Percentiles rank a stretch among this genome's conserved stretches.
These are phyloP conservation scores for Hydraecia micacea DNA, from an alignment of 2,888 invertebrate species.

Conservation along the genomic window DNA sequence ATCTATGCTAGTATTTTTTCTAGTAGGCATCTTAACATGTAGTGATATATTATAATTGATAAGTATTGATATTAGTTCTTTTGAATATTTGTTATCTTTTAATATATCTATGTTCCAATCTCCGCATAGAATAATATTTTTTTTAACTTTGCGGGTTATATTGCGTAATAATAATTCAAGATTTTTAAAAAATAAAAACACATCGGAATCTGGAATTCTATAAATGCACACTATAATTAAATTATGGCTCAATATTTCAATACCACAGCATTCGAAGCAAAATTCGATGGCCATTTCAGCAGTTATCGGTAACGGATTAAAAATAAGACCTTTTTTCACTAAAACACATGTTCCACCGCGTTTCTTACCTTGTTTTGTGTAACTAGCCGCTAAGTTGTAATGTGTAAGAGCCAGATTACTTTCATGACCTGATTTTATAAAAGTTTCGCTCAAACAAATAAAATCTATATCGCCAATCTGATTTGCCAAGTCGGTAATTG, in stretches of 20 bases:
- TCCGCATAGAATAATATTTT: not conserved
- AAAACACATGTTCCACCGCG: not conserved
- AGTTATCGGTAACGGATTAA: not conserved
- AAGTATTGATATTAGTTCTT: not conserved
- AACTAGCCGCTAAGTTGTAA: slow-evolving; percentile 7
- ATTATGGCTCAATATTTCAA: not conserved
- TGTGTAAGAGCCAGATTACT: slow-evolving; percentile 6
- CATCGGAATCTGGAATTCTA: too few relatives aligned
- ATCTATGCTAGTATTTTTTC: not conserved
- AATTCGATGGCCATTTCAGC: not conserved
- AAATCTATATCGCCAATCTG: slow-evolving; percentile 1
- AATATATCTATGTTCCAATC: not conserved
- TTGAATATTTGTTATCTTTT: not conserved
- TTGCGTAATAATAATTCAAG: too few relatives aligned
- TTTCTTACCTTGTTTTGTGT: not conserved
- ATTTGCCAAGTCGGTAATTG: not conserved
- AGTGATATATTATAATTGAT: not conserved
- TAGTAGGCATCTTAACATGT: not conserved
- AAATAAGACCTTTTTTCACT: not conserved
- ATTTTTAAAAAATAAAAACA: too few relatives aligned
- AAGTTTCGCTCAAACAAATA: slow-evolving; percentile 20
- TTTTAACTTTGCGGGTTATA: not conserved
- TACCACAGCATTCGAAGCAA: not conserved
- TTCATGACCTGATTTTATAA: slow-evolving; percentile 19
- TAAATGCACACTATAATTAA: not conserved